Evolutionary conservation across 2,113 vertebrate species (phyloP).

Genomic region (Cephalopholis sonnerati): DNA sequence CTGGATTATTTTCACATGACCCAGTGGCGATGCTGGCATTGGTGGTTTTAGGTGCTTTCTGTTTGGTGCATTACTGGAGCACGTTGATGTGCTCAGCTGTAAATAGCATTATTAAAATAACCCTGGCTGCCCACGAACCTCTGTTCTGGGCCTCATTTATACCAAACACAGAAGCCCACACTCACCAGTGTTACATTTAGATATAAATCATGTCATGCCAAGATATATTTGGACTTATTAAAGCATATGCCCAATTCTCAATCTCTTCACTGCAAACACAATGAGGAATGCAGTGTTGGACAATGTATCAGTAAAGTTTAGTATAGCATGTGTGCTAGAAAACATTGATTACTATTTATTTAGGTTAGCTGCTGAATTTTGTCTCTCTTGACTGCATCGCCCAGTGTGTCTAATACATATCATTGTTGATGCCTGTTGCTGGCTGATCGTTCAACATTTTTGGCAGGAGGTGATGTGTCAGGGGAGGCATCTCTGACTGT

Average conservation of each 20-base stretch:
- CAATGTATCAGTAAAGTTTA: neutral
- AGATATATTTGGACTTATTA: neutral
- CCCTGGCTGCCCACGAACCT: constrained; percentile 9
- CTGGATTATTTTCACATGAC: neutral
- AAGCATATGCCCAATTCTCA: neutral
- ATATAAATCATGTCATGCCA: neutral
- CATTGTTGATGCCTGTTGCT: neutral
- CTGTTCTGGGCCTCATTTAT: neutral
- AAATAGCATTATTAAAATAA: constrained; percentile 25
- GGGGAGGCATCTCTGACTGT: neutral
- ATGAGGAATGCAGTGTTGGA: neutral
- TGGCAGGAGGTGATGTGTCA: neutral
- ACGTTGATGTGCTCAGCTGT: neutral
- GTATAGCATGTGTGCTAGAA: neutral
- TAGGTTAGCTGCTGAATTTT: neutral
- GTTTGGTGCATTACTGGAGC: neutral
- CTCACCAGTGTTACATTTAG: neutral
- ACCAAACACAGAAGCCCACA: constrained; percentile 9
- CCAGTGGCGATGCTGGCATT: neutral
- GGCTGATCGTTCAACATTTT: neutral
- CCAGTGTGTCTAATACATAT: neutral
- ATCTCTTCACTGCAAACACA: neutral
- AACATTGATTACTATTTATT: neutral
- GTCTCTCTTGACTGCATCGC: neutral
- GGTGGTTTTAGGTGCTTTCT: neutral